phyloP scores from a whole-genome alignment of 2,888 invertebrate species.

The Drosophila testacea region DNA sequence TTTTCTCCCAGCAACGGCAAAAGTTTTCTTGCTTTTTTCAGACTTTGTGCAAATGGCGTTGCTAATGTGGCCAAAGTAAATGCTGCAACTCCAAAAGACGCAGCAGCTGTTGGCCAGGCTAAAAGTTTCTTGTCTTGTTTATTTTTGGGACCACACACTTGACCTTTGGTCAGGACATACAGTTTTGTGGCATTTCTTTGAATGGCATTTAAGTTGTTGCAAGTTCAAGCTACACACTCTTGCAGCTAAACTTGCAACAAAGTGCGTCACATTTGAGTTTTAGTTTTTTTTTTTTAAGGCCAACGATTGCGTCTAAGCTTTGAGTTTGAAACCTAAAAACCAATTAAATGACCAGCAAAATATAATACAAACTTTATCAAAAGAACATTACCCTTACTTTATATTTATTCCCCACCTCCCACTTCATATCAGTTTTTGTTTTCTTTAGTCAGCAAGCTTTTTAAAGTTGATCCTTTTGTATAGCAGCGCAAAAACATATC shows the following conservation, averaged over 20 bases:
- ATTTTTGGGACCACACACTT: conserved; percentile 21
- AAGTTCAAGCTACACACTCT: conserved; percentile 24
- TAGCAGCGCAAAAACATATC: conserved; percentile 22
- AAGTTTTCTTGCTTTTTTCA: conserved; percentile 14
- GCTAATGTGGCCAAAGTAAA: conserved; percentile 35
- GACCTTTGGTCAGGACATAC: conserved; percentile 28
- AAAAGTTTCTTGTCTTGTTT: conserved; percentile 32
- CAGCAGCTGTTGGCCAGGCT: conserved; percentile 38
- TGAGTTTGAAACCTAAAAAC: conserved; percentile 32
- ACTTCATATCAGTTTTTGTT: background rate
- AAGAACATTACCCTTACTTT: conserved; percentile 17
- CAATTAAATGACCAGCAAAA: conserved; percentile 59
- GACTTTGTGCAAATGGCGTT: conserved; percentile 28
- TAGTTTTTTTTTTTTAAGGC: conserved; percentile 7
- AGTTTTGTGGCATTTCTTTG: conserved; percentile 9
- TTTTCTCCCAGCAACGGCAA: conserved; percentile 38
- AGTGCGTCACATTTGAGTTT: conserved; percentile 30
- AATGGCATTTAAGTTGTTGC: conserved; percentile 16
- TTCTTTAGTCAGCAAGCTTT: conserved; percentile 5
- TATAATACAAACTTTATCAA: conserved; percentile 51
- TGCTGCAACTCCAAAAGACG: conserved; percentile 15
- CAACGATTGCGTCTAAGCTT: conserved; percentile 14
- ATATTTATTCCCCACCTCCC: background rate
- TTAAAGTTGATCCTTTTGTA: conserved; percentile 30
- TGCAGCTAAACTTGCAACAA: conserved; percentile 33